Evolutionary conservation across 2,888 invertebrate species (phyloP).

Genomic region (Gisinianus flammeolus): DNA sequence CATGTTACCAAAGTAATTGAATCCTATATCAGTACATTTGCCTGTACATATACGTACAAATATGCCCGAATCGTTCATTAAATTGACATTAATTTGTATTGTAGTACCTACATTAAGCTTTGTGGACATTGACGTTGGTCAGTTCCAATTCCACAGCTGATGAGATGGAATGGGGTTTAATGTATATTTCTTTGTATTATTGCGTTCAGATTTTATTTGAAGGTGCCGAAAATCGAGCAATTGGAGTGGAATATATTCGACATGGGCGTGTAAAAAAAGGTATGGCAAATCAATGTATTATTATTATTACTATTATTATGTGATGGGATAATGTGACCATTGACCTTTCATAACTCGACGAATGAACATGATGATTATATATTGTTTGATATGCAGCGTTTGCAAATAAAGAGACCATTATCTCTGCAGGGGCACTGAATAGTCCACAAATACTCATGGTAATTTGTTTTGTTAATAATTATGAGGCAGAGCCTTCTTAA

Average conservation of each 20-base stretch:
- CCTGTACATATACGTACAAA: background rate
- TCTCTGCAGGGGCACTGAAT: slow-evolving; percentile 52
- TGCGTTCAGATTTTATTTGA: slow-evolving; percentile 53
- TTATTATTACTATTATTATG: background rate
- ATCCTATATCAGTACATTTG: background rate
- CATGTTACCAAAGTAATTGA: slow-evolving; percentile 46
- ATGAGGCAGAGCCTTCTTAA: too few relatives aligned
- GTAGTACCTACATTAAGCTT: too few relatives aligned
- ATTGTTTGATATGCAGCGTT: slow-evolving; percentile 33
- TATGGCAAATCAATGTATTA: background rate
- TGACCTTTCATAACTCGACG: too few relatives aligned
- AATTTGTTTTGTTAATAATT: too few relatives aligned
- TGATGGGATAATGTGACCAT: too few relatives aligned
- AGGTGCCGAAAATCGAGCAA: slow-evolving; percentile 48
- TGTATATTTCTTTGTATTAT: too few relatives aligned
- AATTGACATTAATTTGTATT: too few relatives aligned
- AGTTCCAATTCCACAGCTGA: too few relatives aligned
- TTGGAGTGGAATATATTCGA: slow-evolving; percentile 56
- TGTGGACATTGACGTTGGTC: too few relatives aligned
- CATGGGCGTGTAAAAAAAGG: slow-evolving; percentile 46
- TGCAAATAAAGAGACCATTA: slow-evolving; percentile 50
- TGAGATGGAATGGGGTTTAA: too few relatives aligned
- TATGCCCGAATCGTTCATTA: too few relatives aligned
- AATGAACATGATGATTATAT: background rate
- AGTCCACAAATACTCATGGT: slow-evolving; percentile 55